Evolutionary conservation across 2,797 vertebrate genomes (phyloP), one percentile per base, ranked within the genome.

Genomic region (Synanceia verrucosa): DNA sequence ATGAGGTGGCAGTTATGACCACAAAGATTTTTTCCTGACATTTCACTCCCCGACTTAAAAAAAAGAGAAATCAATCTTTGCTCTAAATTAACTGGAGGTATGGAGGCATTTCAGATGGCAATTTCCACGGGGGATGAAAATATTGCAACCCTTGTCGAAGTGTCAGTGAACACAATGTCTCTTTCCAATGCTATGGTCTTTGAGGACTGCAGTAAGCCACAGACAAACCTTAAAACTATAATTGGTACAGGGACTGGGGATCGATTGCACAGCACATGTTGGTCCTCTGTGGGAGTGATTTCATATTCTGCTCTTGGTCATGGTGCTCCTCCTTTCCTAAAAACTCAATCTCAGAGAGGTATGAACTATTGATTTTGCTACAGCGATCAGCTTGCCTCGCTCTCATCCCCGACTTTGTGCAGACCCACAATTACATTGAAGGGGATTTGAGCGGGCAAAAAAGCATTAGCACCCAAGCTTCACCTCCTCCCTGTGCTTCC

Each of bases 321-420:
- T n/a, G 75, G 73, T 78, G 88, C 88, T 87, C 82, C 82, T 89
- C 85, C 88, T 80, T 88, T 81, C 86, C 88, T 88, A 87, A 93
- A 93, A 94, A 91, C 88, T 86, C 89, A 91, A 93, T 94, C 92
- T 93, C 85, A 65, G 77, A 83, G 77, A 90, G 85, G 85, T 93
- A 92, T 94, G 91, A 94, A 84, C 90, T 94, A 93, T 93, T 88
- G 92, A 94, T 94, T 93, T 87, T 88, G 71, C 74, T 64, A 64
- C 81, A 62, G 79, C 79, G 70, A 90, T 83, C 85, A 70, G 83
- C 88, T 82, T 60, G 82, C 86, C 83, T 83, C 41, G 2, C 78
- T 84, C 71, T 84, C 82, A 79, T 86, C 85, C 77, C 72, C 21
- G 66, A 88, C 84, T 90, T 83, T 79, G 83, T 82, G 63, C 74